Evolutionary conservation across 2,888 invertebrate species (phyloP), one percentile per base, ranked within the genome.

Genomic region (Adelognathus sp.): DNA sequence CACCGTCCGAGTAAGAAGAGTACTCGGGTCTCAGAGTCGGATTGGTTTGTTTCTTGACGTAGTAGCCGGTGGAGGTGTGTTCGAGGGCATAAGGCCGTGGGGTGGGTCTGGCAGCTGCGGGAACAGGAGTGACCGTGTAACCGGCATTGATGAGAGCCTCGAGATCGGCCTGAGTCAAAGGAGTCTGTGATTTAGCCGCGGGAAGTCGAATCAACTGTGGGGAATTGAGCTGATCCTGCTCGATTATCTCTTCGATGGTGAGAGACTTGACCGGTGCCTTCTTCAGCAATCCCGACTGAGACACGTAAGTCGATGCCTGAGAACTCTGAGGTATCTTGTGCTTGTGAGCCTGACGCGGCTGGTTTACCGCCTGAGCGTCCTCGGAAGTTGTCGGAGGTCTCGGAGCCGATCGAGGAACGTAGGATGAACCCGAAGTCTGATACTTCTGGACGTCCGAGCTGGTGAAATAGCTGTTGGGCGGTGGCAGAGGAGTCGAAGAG

Each of bases 91-190:
- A 89, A 14, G 82, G 72, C 11, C 82, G 86, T 31, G 86, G 87
- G 2, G 85, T 86, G 0, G 89, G 83, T 24, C 87, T 87, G 0
- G 81, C 83, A 0, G 84, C 71, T 1, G 88, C 88, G 6, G 90
- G 86, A 16, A 89, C 86, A 2, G 90, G 90, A 0, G 90, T 90
- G 1, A 90, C 90, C 14, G 89, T 89, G 69, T 90, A 91, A 3
- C 90, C 90, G 3, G 90, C 90, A 44, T 89, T 89, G 18, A 91
- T 87, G 9, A 91, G 80, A 31, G 87, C 87, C 1, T 89, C 85
- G 11, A 90, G 76, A 56, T 91, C 90, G 14, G 89, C 89, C 24
- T 88, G 89, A 0, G 89, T 88, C 2, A 90, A 56, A 0, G 88
- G 81, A 18, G 85, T 80, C 0, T 80, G 88, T n/a, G 81, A 82